phyloP scores from a whole-genome alignment of 2,888 invertebrate species.

The Artemia sinica region DNA sequence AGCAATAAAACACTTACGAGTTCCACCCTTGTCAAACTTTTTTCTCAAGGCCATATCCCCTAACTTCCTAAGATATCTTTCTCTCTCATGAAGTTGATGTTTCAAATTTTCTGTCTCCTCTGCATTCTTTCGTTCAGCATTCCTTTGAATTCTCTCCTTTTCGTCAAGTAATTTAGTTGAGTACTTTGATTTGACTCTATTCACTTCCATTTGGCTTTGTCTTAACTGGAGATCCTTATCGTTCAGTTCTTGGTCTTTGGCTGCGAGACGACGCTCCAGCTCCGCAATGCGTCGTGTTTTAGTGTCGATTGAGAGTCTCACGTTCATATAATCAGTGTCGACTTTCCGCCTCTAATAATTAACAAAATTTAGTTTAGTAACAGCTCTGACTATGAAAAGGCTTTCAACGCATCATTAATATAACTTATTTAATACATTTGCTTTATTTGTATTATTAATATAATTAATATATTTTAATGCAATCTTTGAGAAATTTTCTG shows the following conservation, averaged over 20 bases:
- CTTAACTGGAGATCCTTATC: neutral
- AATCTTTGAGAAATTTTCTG: no score
- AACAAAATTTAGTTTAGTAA: no score
- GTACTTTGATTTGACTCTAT: constrained; percentile 7
- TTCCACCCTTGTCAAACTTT: neutral
- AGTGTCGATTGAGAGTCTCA: neutral
- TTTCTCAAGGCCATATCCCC: neutral
- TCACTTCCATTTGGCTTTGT: neutral
- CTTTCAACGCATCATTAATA: no score
- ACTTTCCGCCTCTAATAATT: neutral
- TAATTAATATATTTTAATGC: no score
- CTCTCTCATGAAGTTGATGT: neutral
- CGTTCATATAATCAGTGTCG: constrained; percentile 4
- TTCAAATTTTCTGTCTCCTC: constrained; percentile 10
- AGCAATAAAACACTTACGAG: no score
- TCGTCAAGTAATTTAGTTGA: neutral
- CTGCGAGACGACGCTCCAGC: neutral
- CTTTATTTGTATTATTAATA: no score
- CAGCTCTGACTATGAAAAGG: no score
- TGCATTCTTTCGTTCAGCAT: neutral
- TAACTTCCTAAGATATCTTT: neutral
- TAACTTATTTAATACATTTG: no score
- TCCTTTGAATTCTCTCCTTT: constrained; percentile 8
- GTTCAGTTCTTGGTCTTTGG: neutral
- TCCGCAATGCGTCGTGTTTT: neutral